Base-by-base conservation (phyloP, 2,888 invertebrate genomes). In the Capitulum mitella region DNA sequence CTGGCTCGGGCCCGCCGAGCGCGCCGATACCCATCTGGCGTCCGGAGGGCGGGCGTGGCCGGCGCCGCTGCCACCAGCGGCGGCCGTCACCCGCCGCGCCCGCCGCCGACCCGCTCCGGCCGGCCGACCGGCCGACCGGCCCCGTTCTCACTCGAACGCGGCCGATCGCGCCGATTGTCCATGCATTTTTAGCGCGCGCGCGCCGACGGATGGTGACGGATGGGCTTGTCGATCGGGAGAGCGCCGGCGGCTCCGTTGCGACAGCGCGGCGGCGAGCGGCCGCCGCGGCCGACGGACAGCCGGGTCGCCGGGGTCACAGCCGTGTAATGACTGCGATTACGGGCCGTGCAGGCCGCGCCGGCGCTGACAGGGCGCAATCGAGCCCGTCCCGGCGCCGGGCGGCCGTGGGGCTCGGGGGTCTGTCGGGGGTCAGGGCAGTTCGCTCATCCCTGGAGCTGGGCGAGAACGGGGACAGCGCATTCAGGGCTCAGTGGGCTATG, bases 41-140 rank as follows among this genome's bases (percentile, higher is more conserved):
- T 80, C 58, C 77, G 79, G 5, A 80, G 78, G 43, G 79, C 77
- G 26, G 74, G 2, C 77, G 14, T 81, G 81, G 10, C 78, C 79
- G 22, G 79, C 78, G 54, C 79, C 64, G 77, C n/a, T n/a, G n/a
- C n/a, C n/a, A n/a, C n/a, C n/a, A n/a, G n/a, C n/a, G n/a, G n/a
- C n/a, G n/a, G n/a, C n/a, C n/a, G n/a, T n/a, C n/a, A n/a, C n/a
- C n/a, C n/a, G n/a, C n/a, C 79, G 80, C 77, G 79, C 80, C 16
- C 80, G 80, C 80, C 80, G 80, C 3, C 81, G 78, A n/a, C 79
- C 48, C 2, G 79, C 78, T 29, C 46, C 37, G 32, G 32, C 54
- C n/a, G 43, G 48, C 34, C 48, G 51, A 48, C 14, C 26, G 70
- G n/a, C 29, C 40, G 64, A 22, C 3, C 32, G 51, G n/a, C 75